Percentiles rank a stretch among this genome's conserved stretches.
Conservation (phyloP, 2,888 invertebrate species). For the Baronia brevicornis region DNA sequence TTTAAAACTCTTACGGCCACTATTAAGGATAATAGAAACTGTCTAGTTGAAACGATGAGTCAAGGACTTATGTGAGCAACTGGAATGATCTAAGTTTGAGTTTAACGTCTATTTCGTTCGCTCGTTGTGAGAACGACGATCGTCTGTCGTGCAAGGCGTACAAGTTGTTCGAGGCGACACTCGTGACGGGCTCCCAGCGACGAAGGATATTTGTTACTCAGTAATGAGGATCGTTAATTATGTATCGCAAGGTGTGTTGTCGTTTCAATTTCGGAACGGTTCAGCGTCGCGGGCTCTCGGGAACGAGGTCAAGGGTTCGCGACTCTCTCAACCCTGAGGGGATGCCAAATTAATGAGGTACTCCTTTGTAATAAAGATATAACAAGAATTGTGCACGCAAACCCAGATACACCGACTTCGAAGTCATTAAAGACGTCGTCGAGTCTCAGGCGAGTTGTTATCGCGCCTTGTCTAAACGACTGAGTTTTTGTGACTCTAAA, state of each 20-base stretch:
- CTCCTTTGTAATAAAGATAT: slow-evolving; percentile 77
- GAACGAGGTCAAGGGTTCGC: slow-evolving; percentile 73
- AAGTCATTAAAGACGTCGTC: slow-evolving; percentile 69
- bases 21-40: slow-evolving; percentile 72
- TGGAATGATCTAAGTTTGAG: slow-evolving; percentile 65
- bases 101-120: slow-evolving; percentile 48
- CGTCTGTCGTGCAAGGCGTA: slow-evolving; percentile 20
- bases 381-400: slow-evolving; percentile 76
- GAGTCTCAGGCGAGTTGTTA: slow-evolving; percentile 63
- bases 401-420: slow-evolving; percentile 57
- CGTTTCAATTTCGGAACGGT: slow-evolving; percentile 57
- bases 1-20: slow-evolving; percentile 71
- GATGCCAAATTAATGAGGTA: slow-evolving; percentile 76
- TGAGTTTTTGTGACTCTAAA: slow-evolving; percentile 33
- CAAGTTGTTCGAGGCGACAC: slow-evolving; percentile 13
- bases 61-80: slow-evolving; percentile 59
- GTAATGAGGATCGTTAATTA: slow-evolving; percentile 74
- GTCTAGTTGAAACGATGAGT: slow-evolving; percentile 60
- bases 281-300: slow-evolving; percentile 61
- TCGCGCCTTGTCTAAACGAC: slow-evolving; percentile 65
- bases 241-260: slow-evolving; percentile 69
- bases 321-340: slow-evolving; percentile 69
- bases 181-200: slow-evolving; percentile 18
- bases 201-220: slow-evolving; percentile 47
- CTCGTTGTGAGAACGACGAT: slow-evolving; percentile 18